These are phyloP conservation scores for Cryptoblepharus egeriae DNA, from an alignment of 2,797 vertebrate species.

Conservation along the genomic window DNA sequence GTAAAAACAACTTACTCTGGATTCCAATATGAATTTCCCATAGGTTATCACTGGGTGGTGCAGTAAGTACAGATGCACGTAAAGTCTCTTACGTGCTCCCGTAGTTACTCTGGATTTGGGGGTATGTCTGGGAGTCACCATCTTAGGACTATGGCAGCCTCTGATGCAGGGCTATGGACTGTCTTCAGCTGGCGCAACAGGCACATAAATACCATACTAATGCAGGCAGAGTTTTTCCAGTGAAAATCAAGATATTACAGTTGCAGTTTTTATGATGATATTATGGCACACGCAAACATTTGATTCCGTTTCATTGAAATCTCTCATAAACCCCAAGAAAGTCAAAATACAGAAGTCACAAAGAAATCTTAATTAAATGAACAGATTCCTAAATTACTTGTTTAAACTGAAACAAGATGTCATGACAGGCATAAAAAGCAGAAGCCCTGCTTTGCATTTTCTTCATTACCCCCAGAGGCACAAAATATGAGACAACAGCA, in stretches of 20 bases:
- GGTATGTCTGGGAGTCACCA: background rate
- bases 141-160: background rate
- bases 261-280: background rate
- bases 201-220: background rate
- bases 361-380: background rate
- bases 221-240: background rate
- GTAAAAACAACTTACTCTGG: too few relatives aligned
- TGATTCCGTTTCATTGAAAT: background rate
- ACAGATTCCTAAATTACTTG: background rate
- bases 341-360: background rate
- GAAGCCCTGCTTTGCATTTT: too few relatives aligned
- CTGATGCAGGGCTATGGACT: background rate
- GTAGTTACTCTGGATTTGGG: too few relatives aligned
- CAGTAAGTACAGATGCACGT: too few relatives aligned
- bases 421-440: background rate
- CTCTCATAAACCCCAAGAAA: background rate
- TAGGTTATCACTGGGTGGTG: too few relatives aligned
- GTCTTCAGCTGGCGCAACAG: background rate
- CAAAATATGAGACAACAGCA: too few relatives aligned
- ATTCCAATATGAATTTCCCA: too few relatives aligned
- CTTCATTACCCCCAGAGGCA: too few relatives aligned
- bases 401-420: background rate
- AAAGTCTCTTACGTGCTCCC: too few relatives aligned
- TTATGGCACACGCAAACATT: background rate
- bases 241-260: background rate